These are phyloP conservation scores for Hylaea fasciaria DNA, from an alignment of 2,888 invertebrate genomes.

Conservation along the genomic window DNA sequence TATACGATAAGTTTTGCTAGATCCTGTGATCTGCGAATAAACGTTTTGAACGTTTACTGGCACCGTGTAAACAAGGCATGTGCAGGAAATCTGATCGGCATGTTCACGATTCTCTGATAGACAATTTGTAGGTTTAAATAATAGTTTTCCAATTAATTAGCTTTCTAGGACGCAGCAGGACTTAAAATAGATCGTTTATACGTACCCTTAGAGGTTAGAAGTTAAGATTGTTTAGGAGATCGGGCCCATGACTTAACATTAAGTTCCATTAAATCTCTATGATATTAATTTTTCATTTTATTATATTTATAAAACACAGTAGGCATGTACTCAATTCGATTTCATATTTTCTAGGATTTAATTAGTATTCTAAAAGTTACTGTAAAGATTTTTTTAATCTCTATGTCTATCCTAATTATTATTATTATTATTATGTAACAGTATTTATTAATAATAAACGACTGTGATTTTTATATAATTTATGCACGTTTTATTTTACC, in stretches of 20 bases:
- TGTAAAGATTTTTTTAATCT: conserved; percentile 80
- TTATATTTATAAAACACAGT: conserved; percentile 42
- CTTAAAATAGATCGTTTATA: conserved; percentile 72
- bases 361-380: conserved; percentile 67
- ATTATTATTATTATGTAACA: conserved; percentile 81
- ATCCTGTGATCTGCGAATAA: too few species aligned
- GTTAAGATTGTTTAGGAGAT: conserved; percentile 77
- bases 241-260: conserved; percentile 83
- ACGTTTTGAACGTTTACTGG: conserved; percentile 15
- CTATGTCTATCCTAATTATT: conserved; percentile 72
- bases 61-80: conserved; percentile 21
- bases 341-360: conserved; percentile 65
- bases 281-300: conserved; percentile 42
- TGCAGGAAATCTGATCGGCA: conserved; percentile 45
- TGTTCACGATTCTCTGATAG: conserved; percentile 49
- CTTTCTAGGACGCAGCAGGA: conserved; percentile 73
- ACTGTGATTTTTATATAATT: conserved; percentile 82
- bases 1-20: too few species aligned
- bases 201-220: conserved; percentile 66
- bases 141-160: conserved; percentile 78
- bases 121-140: conserved; percentile 57
- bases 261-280: conserved; percentile 70
- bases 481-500: conserved; percentile 28
- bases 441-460: conserved; percentile 71
- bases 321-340: conserved; percentile 59